Evolutionary conservation across 2,113 vertebrate genomes (phyloP), one percentile per base, ranked within the genome.

Genomic region (zebrafish (Danio rerio)): DNA sequence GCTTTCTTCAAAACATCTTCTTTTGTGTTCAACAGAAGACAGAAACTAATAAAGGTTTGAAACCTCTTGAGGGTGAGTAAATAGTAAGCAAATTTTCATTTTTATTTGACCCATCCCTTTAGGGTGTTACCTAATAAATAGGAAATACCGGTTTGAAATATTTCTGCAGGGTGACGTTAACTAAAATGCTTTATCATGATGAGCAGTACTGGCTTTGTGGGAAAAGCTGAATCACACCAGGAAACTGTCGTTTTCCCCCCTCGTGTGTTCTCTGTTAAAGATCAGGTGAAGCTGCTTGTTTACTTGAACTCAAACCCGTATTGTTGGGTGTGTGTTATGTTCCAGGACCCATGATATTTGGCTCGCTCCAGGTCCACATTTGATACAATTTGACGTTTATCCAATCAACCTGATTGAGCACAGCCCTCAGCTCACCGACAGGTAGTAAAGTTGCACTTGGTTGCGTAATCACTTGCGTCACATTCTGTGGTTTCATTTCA

Each of bases 391-490:
- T 81, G 79, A 72, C 55, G 9, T 53, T 76, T 83, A 76, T 69
- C 31, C 45, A 55, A 11, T 79, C 78, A 83, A 73, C 58, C 78
- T 72, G 71, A 83, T 56, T 78, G 73, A 73, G 62, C 78, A 79
- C 76, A 31, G 80, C 53, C 58, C 50, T 55, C 71, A 40, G 21
- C 76, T 74, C 49, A 6, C 59, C 73, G 11, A 82, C 83, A 86
- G 86, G 78, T 84, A 80, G 59, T 61, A 20, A 69, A 83, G 68
- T 77, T 50, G 21, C 56, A n/a, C 50, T 42, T 70, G 56, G 75
- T 69, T 47, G 84, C 16, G 6, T 74, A 86, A 94, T 91, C 92
- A 84, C 89, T 20, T 45, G 42, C 21, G 52, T 43, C 43, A 70
- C 69, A 1, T 42, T 21, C 12, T 12, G 15, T 40, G 68, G 5